Percentiles rank a stretch among this genome's conserved stretches.
Conservation (phyloP, 2,888 invertebrate species). For the Argyresthia albistria region DNA sequence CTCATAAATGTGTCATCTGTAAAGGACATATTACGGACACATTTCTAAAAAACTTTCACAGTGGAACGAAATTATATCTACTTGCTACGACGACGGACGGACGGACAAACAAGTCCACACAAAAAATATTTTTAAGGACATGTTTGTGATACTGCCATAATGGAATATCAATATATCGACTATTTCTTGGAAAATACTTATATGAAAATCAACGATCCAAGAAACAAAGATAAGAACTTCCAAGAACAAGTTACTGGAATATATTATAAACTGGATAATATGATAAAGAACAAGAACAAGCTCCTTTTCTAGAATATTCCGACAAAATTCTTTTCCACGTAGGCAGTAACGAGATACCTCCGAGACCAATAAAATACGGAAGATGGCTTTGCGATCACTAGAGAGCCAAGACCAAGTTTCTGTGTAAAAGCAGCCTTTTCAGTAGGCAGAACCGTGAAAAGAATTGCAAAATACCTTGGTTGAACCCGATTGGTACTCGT, state of each 20-base stretch:
- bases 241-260: neutral
- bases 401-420: neutral
- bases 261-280: neutral
- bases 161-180: neutral
- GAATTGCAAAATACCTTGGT: neutral
- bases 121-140: neutral
- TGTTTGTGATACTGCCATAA: neutral
- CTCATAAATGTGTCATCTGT: too few species aligned
- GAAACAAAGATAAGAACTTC: neutral
- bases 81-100: too few species aligned
- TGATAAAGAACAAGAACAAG: neutral
- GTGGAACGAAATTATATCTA: too few species aligned
- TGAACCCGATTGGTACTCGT: neutral
- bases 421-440: neutral
- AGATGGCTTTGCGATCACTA: neutral
- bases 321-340: neutral
- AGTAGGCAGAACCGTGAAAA: neutral
- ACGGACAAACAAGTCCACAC: too few species aligned
- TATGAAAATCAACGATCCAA: neutral
- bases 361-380: neutral
- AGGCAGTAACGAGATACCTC: neutral
- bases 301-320: neutral
- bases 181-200: neutral
- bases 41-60: too few species aligned
- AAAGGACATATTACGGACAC: too few species aligned